Base-by-base conservation (phyloP, 2,113 vertebrate species). In the Entosphenus tridentatus region DNA sequence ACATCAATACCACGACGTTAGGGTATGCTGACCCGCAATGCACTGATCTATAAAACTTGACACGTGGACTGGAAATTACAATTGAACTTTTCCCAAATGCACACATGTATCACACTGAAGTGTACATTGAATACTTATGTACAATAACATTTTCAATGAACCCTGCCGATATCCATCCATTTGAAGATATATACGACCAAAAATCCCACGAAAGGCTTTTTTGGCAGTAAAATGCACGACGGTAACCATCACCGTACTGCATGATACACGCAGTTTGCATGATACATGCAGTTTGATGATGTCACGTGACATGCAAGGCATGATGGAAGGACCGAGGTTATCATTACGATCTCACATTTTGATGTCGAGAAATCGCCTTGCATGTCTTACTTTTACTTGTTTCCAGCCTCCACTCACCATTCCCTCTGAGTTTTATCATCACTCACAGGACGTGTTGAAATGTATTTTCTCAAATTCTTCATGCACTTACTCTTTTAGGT, bases 401-500 rank as follows among this genome's bases (percentile, higher is more conserved):
- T 67, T 67, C 8, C n/a, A 67, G 9, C n/a, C n/a, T 67, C n/a
- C n/a, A 67, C n/a, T 67, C n/a, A 9, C 8, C 18, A 67, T 16
- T 16, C 8, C 18, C n/a, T 8, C 62, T 16, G n/a, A 67, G 18
- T 67, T n/a, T 67, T 67, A 9, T 8, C n/a, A 67, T 9, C n/a
- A n/a, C 8, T 18, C 18, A 16, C 62, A 67, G 9, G 18, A 67
- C 8, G 18, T 16, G 8, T 8, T 67, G 9, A 67, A 39, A 39
- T 39, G 21, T 39, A 3, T 67, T 14, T 14, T 18, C 14, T 16
- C 58, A 55, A 12, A 70, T 12, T 54, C 12, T 21, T 10, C 21
- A 7, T 16, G 11, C 57, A 79, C 84, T 84, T 71, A 88, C 85
- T 84, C 82, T 75, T 86, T 86, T 11, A 84, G 67, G 3, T 74